These are phyloP conservation scores for Toxotes chatareus DNA, from an alignment of 2,113 vertebrate species.

Conservation along the genomic window DNA sequence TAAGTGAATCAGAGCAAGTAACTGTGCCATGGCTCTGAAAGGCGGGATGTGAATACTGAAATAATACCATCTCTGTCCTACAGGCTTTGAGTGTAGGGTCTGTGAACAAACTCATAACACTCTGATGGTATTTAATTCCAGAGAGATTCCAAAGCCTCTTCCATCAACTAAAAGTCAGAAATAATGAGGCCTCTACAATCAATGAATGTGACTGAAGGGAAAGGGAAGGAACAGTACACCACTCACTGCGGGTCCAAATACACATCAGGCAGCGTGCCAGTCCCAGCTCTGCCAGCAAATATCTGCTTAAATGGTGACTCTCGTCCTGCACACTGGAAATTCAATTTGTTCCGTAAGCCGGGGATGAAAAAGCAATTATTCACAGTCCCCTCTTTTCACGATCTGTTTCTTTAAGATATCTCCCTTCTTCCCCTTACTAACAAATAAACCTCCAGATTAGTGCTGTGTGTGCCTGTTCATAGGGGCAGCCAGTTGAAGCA, in stretches of 20 bases:
- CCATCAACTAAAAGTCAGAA: slow-evolving; percentile 73
- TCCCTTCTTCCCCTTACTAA: slow-evolving; percentile 60
- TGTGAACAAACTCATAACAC: slow-evolving; percentile 60
- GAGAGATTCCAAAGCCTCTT: slow-evolving; percentile 61
- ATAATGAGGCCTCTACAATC: slow-evolving; percentile 76
- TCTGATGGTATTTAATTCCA: slow-evolving; percentile 65
- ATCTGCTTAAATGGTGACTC: slow-evolving; percentile 80
- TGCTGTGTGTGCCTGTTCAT: slow-evolving; percentile 61
- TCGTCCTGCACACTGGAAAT: slow-evolving; percentile 80
- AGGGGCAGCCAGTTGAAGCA: slow-evolving; percentile 50
- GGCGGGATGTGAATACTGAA: slow-evolving; percentile 34
- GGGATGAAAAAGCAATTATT: slow-evolving; percentile 86
- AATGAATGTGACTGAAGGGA: slow-evolving; percentile 69
- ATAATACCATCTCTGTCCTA: slow-evolving; percentile 50
- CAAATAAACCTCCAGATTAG: slow-evolving; percentile 81
- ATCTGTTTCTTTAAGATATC: slow-evolving; percentile 86
- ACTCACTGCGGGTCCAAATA: slow-evolving; percentile 67
- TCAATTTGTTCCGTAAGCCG: slow-evolving; percentile 85
- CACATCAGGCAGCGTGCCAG: slow-evolving; percentile 75
- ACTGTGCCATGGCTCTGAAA: slow-evolving; percentile 44
- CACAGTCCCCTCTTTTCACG: slow-evolving; percentile 80
- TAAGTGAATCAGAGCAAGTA: slow-evolving; percentile 64
- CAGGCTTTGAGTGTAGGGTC: slow-evolving; percentile 31
- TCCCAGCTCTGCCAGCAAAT: slow-evolving; percentile 71
- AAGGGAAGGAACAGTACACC: slow-evolving; percentile 40